Evolutionary conservation across 2,797 vertebrate species (phyloP).

Genomic region (Cheirogaleus major): DNA sequence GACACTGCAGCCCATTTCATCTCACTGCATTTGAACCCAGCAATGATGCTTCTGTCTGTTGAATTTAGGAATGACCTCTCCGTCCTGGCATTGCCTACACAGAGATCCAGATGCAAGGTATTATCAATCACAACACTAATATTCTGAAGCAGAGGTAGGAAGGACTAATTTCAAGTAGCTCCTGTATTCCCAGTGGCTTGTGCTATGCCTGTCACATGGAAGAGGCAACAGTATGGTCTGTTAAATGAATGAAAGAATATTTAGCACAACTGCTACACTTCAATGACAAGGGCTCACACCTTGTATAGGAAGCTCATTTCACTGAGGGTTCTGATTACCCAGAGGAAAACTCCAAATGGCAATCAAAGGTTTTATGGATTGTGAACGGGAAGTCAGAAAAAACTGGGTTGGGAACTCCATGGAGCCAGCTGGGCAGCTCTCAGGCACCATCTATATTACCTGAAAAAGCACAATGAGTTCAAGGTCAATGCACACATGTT

Average conservation of each 20-base stretch:
- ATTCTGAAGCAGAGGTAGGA: not conserved
- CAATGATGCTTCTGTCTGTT: not conserved
- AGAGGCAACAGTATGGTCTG: not conserved
- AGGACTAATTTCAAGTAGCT: not conserved
- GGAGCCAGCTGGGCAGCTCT: not conserved
- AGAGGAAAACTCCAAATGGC: not conserved
- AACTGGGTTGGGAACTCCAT: not conserved
- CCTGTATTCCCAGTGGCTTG: not conserved
- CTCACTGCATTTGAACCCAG: not conserved
- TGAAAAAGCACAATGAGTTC: not conserved
- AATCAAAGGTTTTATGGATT: not conserved
- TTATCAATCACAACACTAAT: not conserved
- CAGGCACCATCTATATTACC: not conserved
- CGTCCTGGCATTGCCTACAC: not conserved
- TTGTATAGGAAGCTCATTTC: not conserved
- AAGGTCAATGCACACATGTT: not conserved
- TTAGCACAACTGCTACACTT: not conserved
- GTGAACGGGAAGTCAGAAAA: not conserved
- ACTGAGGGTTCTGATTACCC: not conserved
- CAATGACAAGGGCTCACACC: not conserved
- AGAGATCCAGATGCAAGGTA: not conserved
- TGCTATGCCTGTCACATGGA: not conserved
- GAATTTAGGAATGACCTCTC: not conserved
- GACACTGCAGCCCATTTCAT: not conserved
- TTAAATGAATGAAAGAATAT: not conserved